Evolutionary conservation across 2,113 vertebrate species (phyloP), one percentile per base, ranked within the genome.

Genomic region (Eptesicus fuscus): DNA sequence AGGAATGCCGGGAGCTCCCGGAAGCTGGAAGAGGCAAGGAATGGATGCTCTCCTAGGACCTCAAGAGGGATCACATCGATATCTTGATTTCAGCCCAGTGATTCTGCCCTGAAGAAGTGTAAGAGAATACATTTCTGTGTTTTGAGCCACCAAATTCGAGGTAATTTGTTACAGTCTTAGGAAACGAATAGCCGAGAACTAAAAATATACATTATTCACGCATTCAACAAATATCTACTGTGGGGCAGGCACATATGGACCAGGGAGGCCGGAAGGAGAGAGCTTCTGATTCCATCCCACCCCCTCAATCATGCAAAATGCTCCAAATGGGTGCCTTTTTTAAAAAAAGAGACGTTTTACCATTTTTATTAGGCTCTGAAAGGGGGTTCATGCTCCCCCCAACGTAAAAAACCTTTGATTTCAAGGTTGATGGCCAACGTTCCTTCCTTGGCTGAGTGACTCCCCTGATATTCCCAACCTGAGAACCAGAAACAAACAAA

Each of bases 41-140:
- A 5, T 0, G 1, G 3, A 5, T 42, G 89, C 30, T 65, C 7
- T 4, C 44, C 65, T 32, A 32, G 44, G 65, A 14, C 28, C 20
- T 28, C 25, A 2, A 6, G 51, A 18, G 5, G 40, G 18, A 12
- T 7, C 10, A 0, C 1, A 0, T 44, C 28, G 1, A n/a, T 51
- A 49, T 18, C 2, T 37, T 63, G 32, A 32, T 42, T 89, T 83
- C 49, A 69, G 11, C 2, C 28, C 67, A 77, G 37, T 7, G 7
- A 40, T 51, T 76, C 56, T 25, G 49, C 35, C 63, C 16, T 71
- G 4, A 32, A 74, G 78, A 85, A 71, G 0, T 70, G 12, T 85
- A 35, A 86, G 80, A 74, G 74, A 74, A 93, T 37, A 69, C 8
- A 83, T 76, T 37, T 91, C 74, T 79, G 13, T 47, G 37, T 86